Base-by-base conservation (phyloP, 2,888 invertebrate genomes). In the Chrysolina americana region DNA sequence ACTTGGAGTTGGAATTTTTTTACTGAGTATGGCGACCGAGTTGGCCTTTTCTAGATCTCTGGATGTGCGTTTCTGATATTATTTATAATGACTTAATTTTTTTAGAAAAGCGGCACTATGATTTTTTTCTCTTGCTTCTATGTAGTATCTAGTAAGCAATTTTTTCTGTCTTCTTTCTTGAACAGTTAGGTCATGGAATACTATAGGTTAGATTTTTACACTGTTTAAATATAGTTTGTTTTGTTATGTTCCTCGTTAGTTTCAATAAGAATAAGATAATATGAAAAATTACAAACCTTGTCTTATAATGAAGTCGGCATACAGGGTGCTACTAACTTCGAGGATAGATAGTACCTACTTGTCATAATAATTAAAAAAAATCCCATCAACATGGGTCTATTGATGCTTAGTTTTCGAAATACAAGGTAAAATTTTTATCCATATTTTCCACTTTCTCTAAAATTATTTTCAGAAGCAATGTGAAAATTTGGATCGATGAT, bases 261-360 rank as follows among this genome's bases (percentile, higher is more conserved):
- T 56, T 56, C 56, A 56, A 56, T 56, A 56, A 56, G 56, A 56
- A n/a, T n/a, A n/a, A n/a, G n/a, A n/a, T n/a, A n/a, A n/a, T n/a
- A n/a, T n/a, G n/a, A n/a, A n/a, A n/a, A n/a, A n/a, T n/a, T n/a
- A n/a, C n/a, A n/a, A n/a, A n/a, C n/a, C n/a, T n/a, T n/a, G n/a
- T n/a, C n/a, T n/a, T n/a, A n/a, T n/a, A n/a, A n/a, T n/a, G n/a
- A n/a, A n/a, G n/a, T n/a, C n/a, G n/a, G n/a, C n/a, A n/a, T n/a
- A n/a, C n/a, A n/a, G n/a, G n/a, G n/a, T n/a, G n/a, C n/a, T n/a
- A n/a, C n/a, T n/a, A n/a, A n/a, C n/a, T n/a, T n/a, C n/a, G n/a
- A n/a, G n/a, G n/a, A n/a, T n/a, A n/a, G n/a, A n/a, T n/a, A n/a
- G n/a, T n/a, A n/a, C n/a, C n/a, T n/a, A n/a, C n/a, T n/a, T n/a